phyloP scores from a whole-genome alignment of 1,140 invertebrate species.

The Halotydeus destructor region DNA sequence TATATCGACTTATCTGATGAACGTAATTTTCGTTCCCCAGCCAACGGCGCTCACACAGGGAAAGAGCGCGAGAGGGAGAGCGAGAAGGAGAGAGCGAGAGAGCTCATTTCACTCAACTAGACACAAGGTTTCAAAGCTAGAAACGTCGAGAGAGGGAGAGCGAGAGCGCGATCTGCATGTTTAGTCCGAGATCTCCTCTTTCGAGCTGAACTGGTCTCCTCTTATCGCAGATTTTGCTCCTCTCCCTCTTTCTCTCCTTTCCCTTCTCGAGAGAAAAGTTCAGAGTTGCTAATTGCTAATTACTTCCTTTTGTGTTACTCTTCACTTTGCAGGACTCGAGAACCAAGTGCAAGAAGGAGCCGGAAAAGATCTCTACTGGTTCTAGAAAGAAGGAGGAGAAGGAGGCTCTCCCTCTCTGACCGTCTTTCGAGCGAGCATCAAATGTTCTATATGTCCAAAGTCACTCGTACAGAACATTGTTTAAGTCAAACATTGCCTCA shows the following conservation, averaged over 20 bases:
- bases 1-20: too few species aligned
- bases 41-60: too few species aligned
- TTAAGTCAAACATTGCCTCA: background rate
- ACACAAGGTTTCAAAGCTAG: too few species aligned
- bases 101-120: too few species aligned
- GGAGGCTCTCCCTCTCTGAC: background rate
- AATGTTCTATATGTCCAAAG: too few species aligned
- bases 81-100: too few species aligned
- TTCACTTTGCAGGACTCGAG: background rate
- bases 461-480: background rate
- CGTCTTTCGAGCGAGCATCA: too few species aligned
- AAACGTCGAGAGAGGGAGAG: background rate
- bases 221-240: background rate
- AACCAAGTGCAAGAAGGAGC: background rate
- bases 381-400: background rate
- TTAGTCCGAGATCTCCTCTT: background rate
- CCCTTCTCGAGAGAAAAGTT: too few species aligned
- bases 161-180: background rate
- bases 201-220: background rate
- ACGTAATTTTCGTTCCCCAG: too few species aligned
- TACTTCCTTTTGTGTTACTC: background rate
- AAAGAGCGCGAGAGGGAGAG: too few species aligned
- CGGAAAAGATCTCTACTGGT: constrained; percentile 7
- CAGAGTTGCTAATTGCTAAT: background rate
- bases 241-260: too few species aligned